These are phyloP conservation scores for Microtus montanus DNA, from an alignment of 2,113 vertebrate species.

Conservation along the genomic window DNA sequence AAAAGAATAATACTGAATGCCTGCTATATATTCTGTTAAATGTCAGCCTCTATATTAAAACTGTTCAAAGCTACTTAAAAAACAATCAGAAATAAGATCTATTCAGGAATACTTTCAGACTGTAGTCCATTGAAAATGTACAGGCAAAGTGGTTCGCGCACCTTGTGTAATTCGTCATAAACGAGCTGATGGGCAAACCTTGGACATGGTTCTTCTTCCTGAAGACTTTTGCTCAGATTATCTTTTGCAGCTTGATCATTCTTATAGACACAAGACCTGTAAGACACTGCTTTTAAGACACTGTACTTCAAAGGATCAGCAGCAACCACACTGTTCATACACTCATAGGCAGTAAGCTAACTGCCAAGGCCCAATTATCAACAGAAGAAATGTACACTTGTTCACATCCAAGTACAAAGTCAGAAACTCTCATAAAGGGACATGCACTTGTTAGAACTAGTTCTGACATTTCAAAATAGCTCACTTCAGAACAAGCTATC, in stretches of 20 bases:
- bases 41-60: background rate
- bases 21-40: conserved; percentile 11
- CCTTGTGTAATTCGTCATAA: conserved; percentile 99
- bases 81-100: background rate
- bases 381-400: background rate
- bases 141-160: conserved; percentile 70
- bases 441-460: conserved; percentile 3
- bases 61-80: conserved; percentile 42
- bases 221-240: conserved; percentile 94
- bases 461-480: conserved; percentile 38
- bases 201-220: conserved; percentile 99
- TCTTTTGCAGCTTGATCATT: conserved; percentile 98
- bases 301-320: conserved; percentile 16
- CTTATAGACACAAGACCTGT: conserved; percentile 99
- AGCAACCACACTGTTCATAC: background rate
- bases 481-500: conserved; percentile 20
- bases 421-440: conserved; percentile 15
- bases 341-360: conserved; percentile 28
- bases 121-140: background rate
- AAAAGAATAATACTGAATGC: background rate
- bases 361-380: background rate
- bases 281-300: conserved; percentile 69
- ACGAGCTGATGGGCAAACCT: conserved; percentile 99
- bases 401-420: conserved; percentile 17
- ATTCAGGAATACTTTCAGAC: background rate